Conservation (phyloP, 2,113 vertebrate species). For the Rhinopomastus cyanomelas region DNA sequence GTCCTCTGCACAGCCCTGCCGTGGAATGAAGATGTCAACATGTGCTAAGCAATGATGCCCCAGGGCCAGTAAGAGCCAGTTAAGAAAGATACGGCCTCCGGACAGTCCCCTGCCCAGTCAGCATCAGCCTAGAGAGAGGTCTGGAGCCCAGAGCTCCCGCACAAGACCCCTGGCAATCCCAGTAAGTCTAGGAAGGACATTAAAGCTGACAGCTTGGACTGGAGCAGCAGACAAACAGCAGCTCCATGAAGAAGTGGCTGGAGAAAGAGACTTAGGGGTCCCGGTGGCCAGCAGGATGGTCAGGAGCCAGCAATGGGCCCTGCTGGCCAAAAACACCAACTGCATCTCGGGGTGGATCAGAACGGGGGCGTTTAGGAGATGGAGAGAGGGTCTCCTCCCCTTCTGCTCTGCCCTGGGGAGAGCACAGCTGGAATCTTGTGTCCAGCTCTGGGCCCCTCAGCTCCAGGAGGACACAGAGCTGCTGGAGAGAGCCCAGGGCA, state of each 20-base stretch:
- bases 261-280: no score
- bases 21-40: not conserved
- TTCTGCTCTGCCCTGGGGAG: no score
- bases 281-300: no score
- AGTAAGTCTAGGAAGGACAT: not conserved
- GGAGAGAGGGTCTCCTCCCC: no score
- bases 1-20: fast-evolving
- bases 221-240: not conserved
- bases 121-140: not conserved
- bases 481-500: no score
- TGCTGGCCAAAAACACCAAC: no score
- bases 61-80: not conserved
- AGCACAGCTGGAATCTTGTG: no score
- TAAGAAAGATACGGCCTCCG: fast-evolving
- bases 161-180: not conserved
- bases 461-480: no score
- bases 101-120: not conserved
- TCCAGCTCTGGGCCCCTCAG: no score
- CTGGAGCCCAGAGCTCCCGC: not conserved
- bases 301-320: no score
- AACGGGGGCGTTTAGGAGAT: no score
- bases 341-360: no score
- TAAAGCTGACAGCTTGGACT: not conserved
- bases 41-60: fast-evolving
- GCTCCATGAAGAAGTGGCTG: not conserved